phyloP scores from a whole-genome alignment of 2,113 vertebrate species.

The Elephas maximus region DNA sequence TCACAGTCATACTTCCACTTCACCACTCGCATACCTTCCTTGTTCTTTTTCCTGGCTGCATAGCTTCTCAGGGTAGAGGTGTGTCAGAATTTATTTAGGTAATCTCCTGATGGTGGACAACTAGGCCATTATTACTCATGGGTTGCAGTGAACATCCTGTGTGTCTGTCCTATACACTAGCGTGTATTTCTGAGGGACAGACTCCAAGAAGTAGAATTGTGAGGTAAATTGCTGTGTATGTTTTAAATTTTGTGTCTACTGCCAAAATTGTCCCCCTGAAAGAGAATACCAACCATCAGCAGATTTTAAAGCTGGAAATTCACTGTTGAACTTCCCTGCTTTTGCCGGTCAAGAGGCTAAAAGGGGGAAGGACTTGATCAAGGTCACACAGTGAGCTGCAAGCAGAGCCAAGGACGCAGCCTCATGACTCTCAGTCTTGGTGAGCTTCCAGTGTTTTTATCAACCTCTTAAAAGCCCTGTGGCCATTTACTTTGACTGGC shows the following conservation, averaged over 20 bases:
- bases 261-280: not conserved
- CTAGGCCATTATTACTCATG: not conserved
- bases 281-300: not conserved
- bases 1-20: not conserved
- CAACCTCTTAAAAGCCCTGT: not conserved
- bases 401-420: not conserved
- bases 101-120: not conserved
- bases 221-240: not conserved
- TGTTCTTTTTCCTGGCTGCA: not conserved
- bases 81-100: not conserved
- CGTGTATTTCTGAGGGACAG: not conserved
- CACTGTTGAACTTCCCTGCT: not conserved
- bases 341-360: not conserved
- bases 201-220: not conserved
- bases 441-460: not conserved
- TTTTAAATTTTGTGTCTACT: not conserved
- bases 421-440: not conserved
- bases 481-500: not conserved
- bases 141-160: not conserved
- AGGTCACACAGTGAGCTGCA: not conserved
- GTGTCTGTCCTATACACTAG: accelerated
- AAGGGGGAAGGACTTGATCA: not conserved
- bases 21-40: not conserved
- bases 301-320: not conserved
- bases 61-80: not conserved